These are phyloP conservation scores for Drosophila ananassae DNA, from an alignment of 1,140 invertebrate species.

Conservation along the genomic window DNA sequence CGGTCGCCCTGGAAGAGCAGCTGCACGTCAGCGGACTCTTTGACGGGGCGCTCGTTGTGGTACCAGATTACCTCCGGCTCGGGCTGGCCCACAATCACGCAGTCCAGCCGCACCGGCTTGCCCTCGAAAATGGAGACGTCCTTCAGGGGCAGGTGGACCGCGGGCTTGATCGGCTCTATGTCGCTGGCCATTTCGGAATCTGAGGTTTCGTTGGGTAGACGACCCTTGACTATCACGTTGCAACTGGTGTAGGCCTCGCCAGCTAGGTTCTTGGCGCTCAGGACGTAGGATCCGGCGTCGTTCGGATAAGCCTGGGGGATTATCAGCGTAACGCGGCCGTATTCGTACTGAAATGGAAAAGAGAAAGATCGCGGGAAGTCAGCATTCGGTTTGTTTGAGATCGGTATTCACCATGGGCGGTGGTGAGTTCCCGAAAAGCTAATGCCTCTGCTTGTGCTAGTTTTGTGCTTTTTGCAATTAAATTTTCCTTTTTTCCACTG, in stretches of 20 bases:
- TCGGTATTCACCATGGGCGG: conserved; percentile 43
- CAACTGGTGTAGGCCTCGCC: conserved; percentile 88
- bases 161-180: conserved; percentile 89
- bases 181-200: conserved; percentile 89
- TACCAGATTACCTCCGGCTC: conserved; percentile 96
- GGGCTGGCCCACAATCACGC: conserved; percentile 92
- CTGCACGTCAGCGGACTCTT: conserved; percentile 92
- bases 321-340: conserved; percentile 87
- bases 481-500: conserved; percentile 74
- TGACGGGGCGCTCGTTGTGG: conserved; percentile 92
- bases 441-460: conserved; percentile 46
- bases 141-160: conserved; percentile 89
- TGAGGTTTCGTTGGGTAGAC: conserved; percentile 89
- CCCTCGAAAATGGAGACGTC: conserved; percentile 90
- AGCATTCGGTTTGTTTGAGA: conserved; percentile 15
- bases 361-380: conserved; percentile 63
- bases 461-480: conserved; percentile 67
- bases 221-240: conserved; percentile 89
- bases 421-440: conserved; percentile 52
- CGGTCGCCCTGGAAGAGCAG: conserved; percentile 92
- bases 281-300: conserved; percentile 88
- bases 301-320: conserved; percentile 89
- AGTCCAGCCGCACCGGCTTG: conserved; percentile 89
- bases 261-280: conserved; percentile 87
- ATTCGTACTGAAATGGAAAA: conserved; percentile 85